Base-by-base conservation (phyloP, 2,888 invertebrate species). In the Conomelus anceps region DNA sequence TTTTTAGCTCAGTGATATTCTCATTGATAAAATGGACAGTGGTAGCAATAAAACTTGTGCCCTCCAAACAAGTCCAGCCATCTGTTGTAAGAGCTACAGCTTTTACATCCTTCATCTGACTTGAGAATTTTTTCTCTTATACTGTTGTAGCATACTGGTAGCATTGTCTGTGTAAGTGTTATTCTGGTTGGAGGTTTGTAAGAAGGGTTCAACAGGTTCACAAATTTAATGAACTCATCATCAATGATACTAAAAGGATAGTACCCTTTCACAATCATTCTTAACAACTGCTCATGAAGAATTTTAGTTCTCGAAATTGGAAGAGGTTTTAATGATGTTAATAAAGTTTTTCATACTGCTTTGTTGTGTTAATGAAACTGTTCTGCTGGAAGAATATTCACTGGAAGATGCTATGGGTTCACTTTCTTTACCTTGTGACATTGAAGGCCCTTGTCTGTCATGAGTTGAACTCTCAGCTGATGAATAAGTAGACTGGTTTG, bases 161-260 rank as follows among this genome's bases (percentile, higher is more conserved):
- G 29, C 29, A 88, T 85, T n/a, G 89, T 63, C 41, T 88, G 88
- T 22, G 90, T 88, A 7, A 90, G 84, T 22, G 89, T 90, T 88
- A 89, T 89, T 22, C 90, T 85, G 22, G 89, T 89, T 17, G 90
- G 90, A 34, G 90, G 85, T 23, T 89, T 89, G 23, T 90, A 90
- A n/a, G 89, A 89, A 20, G 90, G 90, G 86, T 90, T 90, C n/a
- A 90, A 89, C 0, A 88, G 89, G 85, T 89, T 88, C 0, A 90
- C 90, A 86, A 90, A 90, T 63, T 87, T 22, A 24, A 87, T 87
- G 13, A 90, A 90, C 88, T 90, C 90, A 29, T 90, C 89, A 63
- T 90, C 90, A 23, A 90, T 90, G 13, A 90, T 89, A 23, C 88
- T 90, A 63, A 89, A 90, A 22, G 90, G 89, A 88, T 90, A 87